phyloP scores from a whole-genome alignment of 2,888 invertebrate genomes.

The Tiphia femorata region DNA sequence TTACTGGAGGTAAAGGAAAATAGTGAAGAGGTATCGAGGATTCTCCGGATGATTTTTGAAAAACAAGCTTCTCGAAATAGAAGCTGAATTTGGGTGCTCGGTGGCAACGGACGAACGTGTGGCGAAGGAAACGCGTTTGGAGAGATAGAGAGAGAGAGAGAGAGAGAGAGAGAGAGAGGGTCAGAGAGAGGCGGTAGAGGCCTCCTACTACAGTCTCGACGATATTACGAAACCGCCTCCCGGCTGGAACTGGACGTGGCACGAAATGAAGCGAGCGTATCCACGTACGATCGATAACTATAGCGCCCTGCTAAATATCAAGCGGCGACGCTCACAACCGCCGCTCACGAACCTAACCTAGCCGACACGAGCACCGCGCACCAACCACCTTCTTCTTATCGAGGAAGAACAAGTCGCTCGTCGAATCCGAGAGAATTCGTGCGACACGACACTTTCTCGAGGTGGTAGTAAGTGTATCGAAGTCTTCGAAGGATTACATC shows the following conservation, averaged over 20 bases:
- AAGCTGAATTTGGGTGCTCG: too few species aligned
- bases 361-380: constrained; percentile 17
- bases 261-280: constrained; percentile 35
- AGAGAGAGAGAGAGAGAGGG: not conserved
- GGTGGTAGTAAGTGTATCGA: too few species aligned
- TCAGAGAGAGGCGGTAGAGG: not conserved
- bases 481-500: too few species aligned
- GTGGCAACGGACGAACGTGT: not conserved
- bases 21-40: too few species aligned
- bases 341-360: constrained; percentile 36
- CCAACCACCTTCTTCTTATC: too few species aligned
- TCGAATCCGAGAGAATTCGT: too few species aligned
- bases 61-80: too few species aligned
- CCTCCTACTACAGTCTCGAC: not conserved
- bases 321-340: constrained; percentile 26
- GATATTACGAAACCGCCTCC: not conserved
- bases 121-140: not conserved
- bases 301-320: constrained; percentile 35
- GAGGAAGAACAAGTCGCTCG: too few species aligned
- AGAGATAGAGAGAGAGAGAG: not conserved
- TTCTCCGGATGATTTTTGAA: too few species aligned
- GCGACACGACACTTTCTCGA: too few species aligned
- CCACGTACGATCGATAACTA: constrained; percentile 18
- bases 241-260: constrained; percentile 23
- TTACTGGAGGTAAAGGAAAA: too few species aligned